phyloP scores from a whole-genome alignment of 2,888 invertebrate genomes.

The Danaus chrysippus region DNA sequence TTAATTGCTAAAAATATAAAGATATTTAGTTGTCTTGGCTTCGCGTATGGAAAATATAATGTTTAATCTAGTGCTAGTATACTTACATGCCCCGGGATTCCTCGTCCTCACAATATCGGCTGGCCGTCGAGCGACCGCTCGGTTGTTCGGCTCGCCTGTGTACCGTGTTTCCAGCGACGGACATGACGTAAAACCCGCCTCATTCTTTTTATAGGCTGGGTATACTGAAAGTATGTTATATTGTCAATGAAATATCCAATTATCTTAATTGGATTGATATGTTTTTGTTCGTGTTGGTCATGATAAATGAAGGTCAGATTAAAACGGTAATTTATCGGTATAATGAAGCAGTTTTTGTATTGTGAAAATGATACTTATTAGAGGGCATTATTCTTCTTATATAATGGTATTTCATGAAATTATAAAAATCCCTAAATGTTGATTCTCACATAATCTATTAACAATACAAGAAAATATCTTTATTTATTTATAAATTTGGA shows the following conservation, averaged over 20 bases:
- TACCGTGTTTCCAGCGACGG: conserved; percentile 81
- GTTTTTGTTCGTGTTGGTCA: neutral
- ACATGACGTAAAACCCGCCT: conserved; percentile 69
- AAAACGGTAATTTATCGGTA: too few species aligned
- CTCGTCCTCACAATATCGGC: conserved; percentile 88
- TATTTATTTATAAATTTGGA: too few species aligned
- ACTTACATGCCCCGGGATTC: conserved; percentile 71
- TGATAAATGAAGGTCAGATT: neutral
- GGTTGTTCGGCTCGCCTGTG: conserved; percentile 88
- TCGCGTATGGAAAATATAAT: too few species aligned
- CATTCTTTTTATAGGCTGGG: conserved; percentile 71
- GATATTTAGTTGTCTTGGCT: too few species aligned
- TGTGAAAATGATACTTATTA: too few species aligned
- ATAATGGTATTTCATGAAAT: too few species aligned
- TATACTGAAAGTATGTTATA: conserved; percentile 56
- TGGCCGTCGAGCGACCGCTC: conserved; percentile 80
- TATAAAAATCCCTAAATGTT: too few species aligned
- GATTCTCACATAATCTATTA: too few species aligned
- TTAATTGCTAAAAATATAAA: too few species aligned
- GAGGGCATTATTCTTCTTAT: too few species aligned
- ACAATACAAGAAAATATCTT: too few species aligned
- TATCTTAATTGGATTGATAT: neutral
- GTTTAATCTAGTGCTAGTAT: neutral
- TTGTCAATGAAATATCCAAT: neutral
- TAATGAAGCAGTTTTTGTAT: too few species aligned